phyloP scores from a whole-genome alignment of 2,888 invertebrate genomes.

The Melieria crassipennis region DNA sequence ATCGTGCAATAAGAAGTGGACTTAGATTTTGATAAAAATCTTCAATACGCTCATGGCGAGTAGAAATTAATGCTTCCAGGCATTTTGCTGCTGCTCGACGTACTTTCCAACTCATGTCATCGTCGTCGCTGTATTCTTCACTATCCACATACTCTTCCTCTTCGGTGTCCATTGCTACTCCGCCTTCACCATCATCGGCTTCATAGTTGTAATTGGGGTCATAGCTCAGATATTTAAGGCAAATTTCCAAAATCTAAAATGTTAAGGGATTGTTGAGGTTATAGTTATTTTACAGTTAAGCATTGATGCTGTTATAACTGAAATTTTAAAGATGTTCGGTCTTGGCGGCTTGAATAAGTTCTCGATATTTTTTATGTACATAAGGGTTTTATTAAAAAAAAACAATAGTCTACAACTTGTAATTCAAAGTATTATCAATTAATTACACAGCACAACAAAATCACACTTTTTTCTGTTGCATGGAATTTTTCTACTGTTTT shows the following conservation, averaged over 20 bases:
- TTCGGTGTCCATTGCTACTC: slow-evolving; percentile 78
- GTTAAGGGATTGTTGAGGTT: not conserved
- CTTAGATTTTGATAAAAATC: slow-evolving; percentile 91
- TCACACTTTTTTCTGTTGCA: too few relatives aligned
- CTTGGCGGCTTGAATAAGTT: not conserved
- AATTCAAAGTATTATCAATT: too few relatives aligned
- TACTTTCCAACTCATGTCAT: slow-evolving; percentile 99
- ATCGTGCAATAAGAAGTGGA: slow-evolving; percentile 89
- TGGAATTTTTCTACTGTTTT: too few relatives aligned
- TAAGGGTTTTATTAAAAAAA: not conserved
- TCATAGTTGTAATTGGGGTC: slow-evolving; percentile 99
- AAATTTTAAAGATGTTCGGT: not conserved
- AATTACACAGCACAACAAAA: too few relatives aligned
- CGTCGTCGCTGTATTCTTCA: slow-evolving; percentile 98
- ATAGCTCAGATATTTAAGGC: slow-evolving; percentile 90
- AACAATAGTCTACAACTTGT: too few relatives aligned
- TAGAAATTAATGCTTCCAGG: slow-evolving; percentile 92
- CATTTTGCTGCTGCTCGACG: slow-evolving; percentile 97
- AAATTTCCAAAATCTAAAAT: slow-evolving; percentile 81
- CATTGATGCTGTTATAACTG: not conserved
- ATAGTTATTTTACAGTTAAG: not conserved
- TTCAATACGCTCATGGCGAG: slow-evolving; percentile 88
- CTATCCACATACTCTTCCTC: slow-evolving; percentile 83
- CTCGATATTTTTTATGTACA: not conserved
- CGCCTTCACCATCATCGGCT: slow-evolving; percentile 79